Evolutionary conservation across 1,140 invertebrate species (phyloP), one percentile per base, ranked within the genome.

Genomic region (Drosophila sturtevanti): DNA sequence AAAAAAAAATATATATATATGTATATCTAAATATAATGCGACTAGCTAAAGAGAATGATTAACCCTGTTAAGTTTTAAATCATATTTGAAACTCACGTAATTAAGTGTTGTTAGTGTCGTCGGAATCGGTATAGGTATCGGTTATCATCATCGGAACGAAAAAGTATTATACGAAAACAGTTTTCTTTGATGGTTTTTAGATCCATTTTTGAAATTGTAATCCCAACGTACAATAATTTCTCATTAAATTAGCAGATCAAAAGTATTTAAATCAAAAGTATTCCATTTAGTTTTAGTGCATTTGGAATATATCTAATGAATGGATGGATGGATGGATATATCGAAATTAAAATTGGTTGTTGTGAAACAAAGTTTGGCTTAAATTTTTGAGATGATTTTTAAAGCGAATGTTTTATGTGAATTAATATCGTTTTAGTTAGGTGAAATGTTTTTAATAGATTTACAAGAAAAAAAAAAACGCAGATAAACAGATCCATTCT

Each of bases 11-110:
- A 72, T 51, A 75, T 64, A 41, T 38, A 21, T 56, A 64, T 51
- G 22, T 38, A 71, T 34, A 48, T 55, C n/a, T 59, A 48, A 35
- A 37, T 51, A 38, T 58, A 68, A 48, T 62, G 7, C 24, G 31
- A 63, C 54, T 60, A 52, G 41, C 22, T 31, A 67, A 67, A 58
- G 37, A 48, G 74, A 77, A 62, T 41, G 21, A 44, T 24, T 21
- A 52, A 73, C 56, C 79, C 79, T 89, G 79, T 87, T 87, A 89
- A 87, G 79, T 87, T 87, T 87, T 63, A 62, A 68, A 74, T 31
- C 55, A 37, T 70, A 77, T 41, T 31, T 24, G 34, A 77, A 69
- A 60, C 51, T 22, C 31, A 68, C 48, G 60, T 52, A 51, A 82
- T 79, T 74, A 74, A 79, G 71, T 72, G 72, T 89, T 87, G 70